Conservation (phyloP, 1,140 invertebrate species). For the Pollicipes pollicipes region DNA sequence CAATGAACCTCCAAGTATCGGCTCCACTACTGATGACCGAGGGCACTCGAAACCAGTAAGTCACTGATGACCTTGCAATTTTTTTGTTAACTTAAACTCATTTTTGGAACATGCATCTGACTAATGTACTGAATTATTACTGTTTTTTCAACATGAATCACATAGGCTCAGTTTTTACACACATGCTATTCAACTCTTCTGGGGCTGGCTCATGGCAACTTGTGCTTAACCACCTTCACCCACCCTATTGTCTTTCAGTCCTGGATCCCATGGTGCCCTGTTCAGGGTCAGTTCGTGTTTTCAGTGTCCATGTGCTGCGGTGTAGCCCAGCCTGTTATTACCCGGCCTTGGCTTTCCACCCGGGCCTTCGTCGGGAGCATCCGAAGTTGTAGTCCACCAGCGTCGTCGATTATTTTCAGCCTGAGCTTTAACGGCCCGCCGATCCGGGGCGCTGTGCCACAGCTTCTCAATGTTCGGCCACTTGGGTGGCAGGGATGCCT, state of each 20-base stretch:
- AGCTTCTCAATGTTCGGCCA: no score
- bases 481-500: no score
- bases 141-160: no score
- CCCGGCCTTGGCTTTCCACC: no score
- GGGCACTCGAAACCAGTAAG: constrained; percentile 78
- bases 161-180: not conserved
- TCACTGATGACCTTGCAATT: constrained; percentile 13
- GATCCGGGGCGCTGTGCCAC: no score
- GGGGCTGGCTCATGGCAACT: not conserved
- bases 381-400: no score
- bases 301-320: constrained; percentile 14
- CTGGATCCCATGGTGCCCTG: constrained; percentile 4
- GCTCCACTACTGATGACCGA: constrained; percentile 90
- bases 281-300: constrained; percentile 4
- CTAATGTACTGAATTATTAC: no score
- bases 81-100: not conserved
- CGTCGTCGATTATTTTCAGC: no score
- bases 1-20: constrained; percentile 92
- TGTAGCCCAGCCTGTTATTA: no score
- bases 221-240: not conserved
- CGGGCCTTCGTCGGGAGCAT: no score
- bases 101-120: not conserved
- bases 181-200: not conserved
- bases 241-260: not conserved
- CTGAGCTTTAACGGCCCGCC: no score